phyloP scores from a whole-genome alignment of 2,888 invertebrate species.

The Lordiphosa andalusiaca region DNA sequence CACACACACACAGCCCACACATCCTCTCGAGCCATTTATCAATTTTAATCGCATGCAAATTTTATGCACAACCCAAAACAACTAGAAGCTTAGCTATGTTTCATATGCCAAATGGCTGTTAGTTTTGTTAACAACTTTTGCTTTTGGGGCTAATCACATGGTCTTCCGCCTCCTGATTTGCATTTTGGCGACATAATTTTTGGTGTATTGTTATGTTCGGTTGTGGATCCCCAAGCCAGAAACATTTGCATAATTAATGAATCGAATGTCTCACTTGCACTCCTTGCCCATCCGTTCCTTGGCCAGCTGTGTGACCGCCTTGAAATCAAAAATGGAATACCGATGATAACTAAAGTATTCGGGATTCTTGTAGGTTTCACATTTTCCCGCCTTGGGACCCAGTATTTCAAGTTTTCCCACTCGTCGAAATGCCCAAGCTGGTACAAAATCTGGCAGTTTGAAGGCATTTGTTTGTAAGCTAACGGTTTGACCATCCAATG shows the following conservation, averaged over 20 bases:
- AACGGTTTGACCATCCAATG: constrained; percentile 7
- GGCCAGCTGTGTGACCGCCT: constrained; percentile 4
- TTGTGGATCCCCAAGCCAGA: constrained; percentile 14
- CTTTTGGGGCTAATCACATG: constrained; percentile 53
- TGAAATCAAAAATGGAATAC: constrained; percentile 31
- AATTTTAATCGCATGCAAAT: constrained; percentile 67
- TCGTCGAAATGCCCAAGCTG: constrained; percentile 13
- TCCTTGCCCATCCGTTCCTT: background rate
- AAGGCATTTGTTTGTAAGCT: constrained; percentile 19
- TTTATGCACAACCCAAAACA: constrained; percentile 60
- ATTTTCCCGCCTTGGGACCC: constrained; percentile 42
- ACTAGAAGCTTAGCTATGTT: constrained; percentile 33
- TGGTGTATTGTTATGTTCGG: constrained; percentile 32
- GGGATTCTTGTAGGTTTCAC: constrained; percentile 45
- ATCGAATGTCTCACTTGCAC: constrained; percentile 4
- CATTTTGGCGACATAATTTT: constrained; percentile 67
- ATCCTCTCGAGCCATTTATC: constrained; percentile 51
- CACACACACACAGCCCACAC: constrained; percentile 18
- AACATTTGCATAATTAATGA: constrained; percentile 67
- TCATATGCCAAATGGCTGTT: constrained; percentile 44
- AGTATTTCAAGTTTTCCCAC: constrained; percentile 21
- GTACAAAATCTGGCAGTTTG: constrained; percentile 26
- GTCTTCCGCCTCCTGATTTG: constrained; percentile 45
- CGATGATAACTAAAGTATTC: constrained; percentile 39
- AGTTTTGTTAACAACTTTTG: constrained; percentile 67